Evolutionary conservation across 2,797 vertebrate species (phyloP), one percentile per base, ranked within the genome.

Genomic region (Crenichthys baileyi): DNA sequence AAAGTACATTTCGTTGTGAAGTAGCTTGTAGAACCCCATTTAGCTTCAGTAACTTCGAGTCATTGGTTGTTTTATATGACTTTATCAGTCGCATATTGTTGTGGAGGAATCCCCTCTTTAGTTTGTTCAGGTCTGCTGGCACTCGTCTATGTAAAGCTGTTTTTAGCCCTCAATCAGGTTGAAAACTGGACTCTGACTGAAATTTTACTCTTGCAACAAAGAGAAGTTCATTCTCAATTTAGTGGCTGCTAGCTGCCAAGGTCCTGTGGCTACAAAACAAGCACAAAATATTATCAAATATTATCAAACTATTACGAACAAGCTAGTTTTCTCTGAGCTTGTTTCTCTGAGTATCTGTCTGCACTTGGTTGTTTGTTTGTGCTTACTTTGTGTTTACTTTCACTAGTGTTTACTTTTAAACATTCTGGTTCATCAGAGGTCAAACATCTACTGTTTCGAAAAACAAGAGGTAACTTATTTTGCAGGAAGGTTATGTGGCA

Each of bases 361-460:
- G n/a, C n/a, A n/a, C n/a, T n/a, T n/a, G n/a, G n/a, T n/a, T n/a
- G n/a, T n/a, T n/a, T n/a, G n/a, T n/a, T n/a, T n/a, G n/a, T n/a
- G n/a, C n/a, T n/a, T n/a, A n/a, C n/a, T n/a, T n/a, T n/a, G n/a
- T n/a, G n/a, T n/a, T n/a, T n/a, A n/a, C n/a, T n/a, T n/a, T n/a
- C n/a, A n/a, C n/a, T n/a, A n/a, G n/a, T n/a, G n/a, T n/a, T n/a
- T n/a, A n/a, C n/a, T n/a, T n/a, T n/a, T n/a, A n/a, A n/a, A n/a
- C n/a, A 85, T 91, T 85, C 87, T 24, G 78, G 77, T 55, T 22
- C 12, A 55, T 56, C 76, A 7, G 41, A 1, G 65, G 0, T 73
- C 39, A 84, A 87, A 83, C 76, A 76, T 79, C 65, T 65, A 0
- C 75, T 75, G 7, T 41, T 53, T 74, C 74, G 80, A 78, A 81